phyloP scores from a whole-genome alignment of 2,888 invertebrate genomes.

The Pristionchus japonicus region DNA sequence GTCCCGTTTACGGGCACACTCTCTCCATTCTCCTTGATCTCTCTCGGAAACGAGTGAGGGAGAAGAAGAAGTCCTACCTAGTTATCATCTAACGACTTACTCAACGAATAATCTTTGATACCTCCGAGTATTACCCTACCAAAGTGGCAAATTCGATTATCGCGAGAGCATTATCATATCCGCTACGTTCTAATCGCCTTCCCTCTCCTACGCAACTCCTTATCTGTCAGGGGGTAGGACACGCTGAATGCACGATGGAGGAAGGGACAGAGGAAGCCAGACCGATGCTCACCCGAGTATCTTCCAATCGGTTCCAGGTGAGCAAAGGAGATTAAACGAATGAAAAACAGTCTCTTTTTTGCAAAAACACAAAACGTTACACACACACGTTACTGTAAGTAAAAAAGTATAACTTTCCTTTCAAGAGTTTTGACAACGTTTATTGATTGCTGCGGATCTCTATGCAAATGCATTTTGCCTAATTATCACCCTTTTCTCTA shows the following conservation, averaged over 20 bases:
- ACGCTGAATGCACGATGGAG: not conserved
- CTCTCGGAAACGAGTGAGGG: not conserved
- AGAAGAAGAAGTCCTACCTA: not conserved
- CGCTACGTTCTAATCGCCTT: not conserved
- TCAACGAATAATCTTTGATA: not conserved
- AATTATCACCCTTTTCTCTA: not conserved
- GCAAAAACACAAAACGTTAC: not conserved
- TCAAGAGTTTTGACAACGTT: not conserved
- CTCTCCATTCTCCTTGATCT: not conserved
- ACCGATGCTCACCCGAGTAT: conserved; percentile 23
- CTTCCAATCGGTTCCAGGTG: conserved; percentile 45
- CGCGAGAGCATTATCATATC: not conserved
- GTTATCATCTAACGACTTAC: not conserved
- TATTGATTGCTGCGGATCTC: not conserved
- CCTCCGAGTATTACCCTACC: not conserved
- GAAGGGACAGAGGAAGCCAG: not conserved
- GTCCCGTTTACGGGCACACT: conserved; percentile 32
- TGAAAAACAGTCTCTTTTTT: not conserved
- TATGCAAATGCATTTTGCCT: not conserved
- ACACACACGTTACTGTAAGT: not conserved
- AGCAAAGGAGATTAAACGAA: not conserved
- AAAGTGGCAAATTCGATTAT: not conserved
- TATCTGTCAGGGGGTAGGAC: conserved; percentile 5
- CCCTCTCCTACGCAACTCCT: not conserved
- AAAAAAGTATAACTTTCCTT: not conserved